Conservation (phyloP, 2,113 vertebrate genomes). For the Perccottus glenii region DNA sequence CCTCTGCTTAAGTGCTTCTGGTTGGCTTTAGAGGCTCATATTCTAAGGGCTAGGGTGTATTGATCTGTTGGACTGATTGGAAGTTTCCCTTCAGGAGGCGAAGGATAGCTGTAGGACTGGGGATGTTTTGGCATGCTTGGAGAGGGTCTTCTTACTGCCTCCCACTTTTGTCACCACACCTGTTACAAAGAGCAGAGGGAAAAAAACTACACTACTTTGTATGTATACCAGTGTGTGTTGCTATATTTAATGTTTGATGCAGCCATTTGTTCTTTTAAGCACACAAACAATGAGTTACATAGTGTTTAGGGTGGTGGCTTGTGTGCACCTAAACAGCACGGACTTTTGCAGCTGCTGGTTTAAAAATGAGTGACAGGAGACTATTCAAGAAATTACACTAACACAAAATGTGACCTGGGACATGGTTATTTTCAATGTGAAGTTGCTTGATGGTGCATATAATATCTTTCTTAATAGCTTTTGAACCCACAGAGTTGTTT, state of each 20-base stretch:
- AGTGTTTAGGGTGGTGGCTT: slow-evolving; percentile 64
- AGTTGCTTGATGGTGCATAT: no score
- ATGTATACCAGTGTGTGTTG: neutral
- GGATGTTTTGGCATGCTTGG: slow-evolving; percentile 55
- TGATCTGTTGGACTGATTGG: slow-evolving; percentile 71
- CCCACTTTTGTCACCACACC: slow-evolving; percentile 57
- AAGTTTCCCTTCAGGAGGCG: slow-evolving; percentile 66
- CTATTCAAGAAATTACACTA: slow-evolving; percentile 51
- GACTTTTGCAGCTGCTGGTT: slow-evolving; percentile 55
- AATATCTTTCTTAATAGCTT: neutral
- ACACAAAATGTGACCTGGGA: slow-evolving; percentile 14
- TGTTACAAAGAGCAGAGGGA: slow-evolving; percentile 50
- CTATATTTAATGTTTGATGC: slow-evolving; percentile 18
- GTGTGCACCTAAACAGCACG: slow-evolving; percentile 37
- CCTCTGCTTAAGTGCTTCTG: slow-evolving; percentile 67
- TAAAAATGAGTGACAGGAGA: slow-evolving; percentile 42
- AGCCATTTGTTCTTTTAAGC: slow-evolving; percentile 47
- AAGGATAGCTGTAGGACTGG: slow-evolving; percentile 31
- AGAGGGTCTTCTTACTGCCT: slow-evolving; percentile 55
- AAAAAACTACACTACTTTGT: slow-evolving; percentile 28
- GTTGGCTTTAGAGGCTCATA: slow-evolving; percentile 62
- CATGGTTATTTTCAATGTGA: no score
- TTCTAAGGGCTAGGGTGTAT: slow-evolving; percentile 65
- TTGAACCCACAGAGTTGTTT: neutral
- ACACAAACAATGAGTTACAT: slow-evolving; percentile 72